Evolutionary conservation across 1,140 invertebrate genomes (phyloP).

Genomic region (Cotesia vestalis): DNA sequence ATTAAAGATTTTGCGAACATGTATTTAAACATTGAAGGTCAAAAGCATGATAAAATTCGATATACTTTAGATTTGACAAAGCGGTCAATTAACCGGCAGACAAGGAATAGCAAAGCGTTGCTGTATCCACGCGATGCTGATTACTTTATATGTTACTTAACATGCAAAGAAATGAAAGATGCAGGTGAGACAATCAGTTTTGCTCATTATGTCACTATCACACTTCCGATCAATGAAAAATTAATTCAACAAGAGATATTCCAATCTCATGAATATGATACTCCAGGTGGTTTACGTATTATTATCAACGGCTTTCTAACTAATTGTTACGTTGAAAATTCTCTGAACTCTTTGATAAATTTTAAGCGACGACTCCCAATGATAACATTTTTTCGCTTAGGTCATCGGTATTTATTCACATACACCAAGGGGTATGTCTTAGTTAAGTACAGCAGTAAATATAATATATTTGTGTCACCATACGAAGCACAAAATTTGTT

Average conservation of each 20-base stretch:
- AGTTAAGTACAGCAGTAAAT: constrained; percentile 4
- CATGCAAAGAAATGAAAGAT: constrained; percentile 14
- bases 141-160: constrained; percentile 2
- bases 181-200: constrained; percentile 10
- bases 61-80: background rate
- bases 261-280: background rate
- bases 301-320: background rate
- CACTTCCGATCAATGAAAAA: background rate
- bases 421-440: constrained; percentile 8
- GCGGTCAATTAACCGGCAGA: background rate
- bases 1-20: constrained; percentile 13
- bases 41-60: constrained; percentile 13
- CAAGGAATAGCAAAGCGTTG: constrained; percentile 4
- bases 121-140: constrained; percentile 8
- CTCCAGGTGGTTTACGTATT: background rate
- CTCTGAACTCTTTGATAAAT: background rate
- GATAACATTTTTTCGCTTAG: background rate
- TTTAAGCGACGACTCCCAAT: constrained; percentile 6
- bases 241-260: background rate
- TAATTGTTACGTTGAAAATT: background rate
- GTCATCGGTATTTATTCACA: background rate
- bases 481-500: constrained; percentile 16
- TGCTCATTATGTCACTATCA: constrained; percentile 5
- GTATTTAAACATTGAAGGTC: constrained; percentile 3
- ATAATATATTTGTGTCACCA: constrained; percentile 11